Evolutionary conservation across 1,140 invertebrate genomes (phyloP).

Genomic region (Lethrus apterus): DNA sequence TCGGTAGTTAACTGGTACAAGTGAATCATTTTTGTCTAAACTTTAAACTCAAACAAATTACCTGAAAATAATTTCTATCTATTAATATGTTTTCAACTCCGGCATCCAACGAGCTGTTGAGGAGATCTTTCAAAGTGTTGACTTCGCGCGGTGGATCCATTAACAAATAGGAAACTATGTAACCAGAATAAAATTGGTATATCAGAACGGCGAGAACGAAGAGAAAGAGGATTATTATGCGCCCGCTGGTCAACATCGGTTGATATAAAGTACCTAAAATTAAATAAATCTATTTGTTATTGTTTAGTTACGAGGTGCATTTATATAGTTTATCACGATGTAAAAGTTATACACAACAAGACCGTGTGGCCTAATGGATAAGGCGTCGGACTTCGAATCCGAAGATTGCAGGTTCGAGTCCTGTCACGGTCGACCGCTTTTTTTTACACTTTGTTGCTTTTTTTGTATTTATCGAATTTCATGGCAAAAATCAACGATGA

Average conservation of each 20-base stretch:
- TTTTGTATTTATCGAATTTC: too few relatives aligned
- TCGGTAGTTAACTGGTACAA: conserved; percentile 17
- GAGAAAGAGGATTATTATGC: conserved; percentile 50
- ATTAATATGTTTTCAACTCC: conserved; percentile 57
- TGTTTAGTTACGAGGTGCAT: background rate
- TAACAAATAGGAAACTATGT: conserved; percentile 62
- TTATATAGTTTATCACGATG: background rate
- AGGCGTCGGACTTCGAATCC: conserved; percentile 77
- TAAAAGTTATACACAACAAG: background rate
- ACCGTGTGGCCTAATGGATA: conserved; percentile 51
- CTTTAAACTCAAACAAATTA: conserved; percentile 28
- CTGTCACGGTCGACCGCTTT: conserved; percentile 42
- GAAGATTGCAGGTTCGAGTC: conserved; percentile 69
- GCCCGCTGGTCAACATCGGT: conserved; percentile 44
- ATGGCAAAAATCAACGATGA: too few relatives aligned
- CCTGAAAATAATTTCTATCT: conserved; percentile 53
- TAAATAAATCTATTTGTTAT: background rate
- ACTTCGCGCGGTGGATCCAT: conserved; percentile 57
- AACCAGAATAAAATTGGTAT: conserved; percentile 67
- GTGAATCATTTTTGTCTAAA: background rate
- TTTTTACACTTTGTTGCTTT: background rate
- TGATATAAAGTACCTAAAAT: conserved; percentile 20
- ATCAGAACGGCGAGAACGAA: conserved; percentile 56
- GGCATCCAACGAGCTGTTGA: conserved; percentile 51
- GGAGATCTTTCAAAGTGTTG: conserved; percentile 51